Evolutionary conservation across 2,797 vertebrate genomes (phyloP).

Genomic region (Lepus townsendii): DNA sequence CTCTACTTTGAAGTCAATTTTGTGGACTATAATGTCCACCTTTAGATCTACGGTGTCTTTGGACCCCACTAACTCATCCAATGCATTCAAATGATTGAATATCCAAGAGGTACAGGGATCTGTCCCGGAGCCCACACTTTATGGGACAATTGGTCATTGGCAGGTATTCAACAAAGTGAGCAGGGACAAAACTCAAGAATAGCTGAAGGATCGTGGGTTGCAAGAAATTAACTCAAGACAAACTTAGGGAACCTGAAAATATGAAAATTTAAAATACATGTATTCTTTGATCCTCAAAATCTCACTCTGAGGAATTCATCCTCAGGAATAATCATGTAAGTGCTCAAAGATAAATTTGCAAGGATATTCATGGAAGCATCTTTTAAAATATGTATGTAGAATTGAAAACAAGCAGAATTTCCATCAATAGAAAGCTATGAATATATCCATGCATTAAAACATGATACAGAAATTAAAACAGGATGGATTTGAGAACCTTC

Average conservation of each 20-base stretch:
- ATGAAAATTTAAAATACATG: background rate
- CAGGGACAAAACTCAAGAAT: background rate
- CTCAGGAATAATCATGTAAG: background rate
- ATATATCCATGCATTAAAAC: background rate
- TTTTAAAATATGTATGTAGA: background rate
- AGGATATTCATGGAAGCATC: background rate
- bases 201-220: background rate
- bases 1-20: background rate
- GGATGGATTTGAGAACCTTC: conserved; percentile 2
- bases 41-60: background rate
- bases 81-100: background rate
- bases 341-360: background rate
- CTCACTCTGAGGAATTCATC: background rate
- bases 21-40: background rate
- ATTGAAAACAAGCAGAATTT: conserved; percentile 8
- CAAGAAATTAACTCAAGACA: conserved; percentile 36
- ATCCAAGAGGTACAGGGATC: background rate
- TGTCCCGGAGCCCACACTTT: background rate
- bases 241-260: background rate
- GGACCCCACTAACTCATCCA: background rate
- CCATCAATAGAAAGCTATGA: background rate
- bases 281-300: background rate
- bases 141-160: background rate
- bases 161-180: background rate
- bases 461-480: background rate